Base-by-base conservation (phyloP, 2,888 invertebrate genomes). In the Caradrina clavipalpis region DNA sequence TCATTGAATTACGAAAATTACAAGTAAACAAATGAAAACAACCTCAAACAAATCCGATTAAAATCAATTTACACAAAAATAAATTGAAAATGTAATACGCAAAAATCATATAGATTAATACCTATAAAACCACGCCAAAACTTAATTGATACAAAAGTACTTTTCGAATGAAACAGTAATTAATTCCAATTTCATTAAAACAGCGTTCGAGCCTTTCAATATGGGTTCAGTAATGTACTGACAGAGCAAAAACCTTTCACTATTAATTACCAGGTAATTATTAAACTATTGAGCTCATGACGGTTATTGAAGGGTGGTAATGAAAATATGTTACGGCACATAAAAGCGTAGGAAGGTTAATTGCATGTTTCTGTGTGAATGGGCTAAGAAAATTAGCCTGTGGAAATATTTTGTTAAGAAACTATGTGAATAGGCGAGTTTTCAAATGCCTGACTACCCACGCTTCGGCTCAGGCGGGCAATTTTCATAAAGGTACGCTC, bases 231-330 rank as follows among this genome's bases (percentile, higher is more conserved):
- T 60, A 60, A 64, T 64, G 17, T 60, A 55, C 60, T 55, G 67
- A 55, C 35, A 35, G 22, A 15, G 19, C 58, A 59, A 68, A 74
- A 68, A 53, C 63, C 58, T 61, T 61, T 68, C 22, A 55, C 13
- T 65, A 72, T 63, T 81, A 60, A 69, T 81, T 65, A 73, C 68
- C 53, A 11, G 51, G 26, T 69, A 63, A 72, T 69, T 75, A 78
- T n/a, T 15, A 56, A 68, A 79, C 55, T 68, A 75, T 77, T 65
- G 58, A 70, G 64, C 65, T 47, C 50, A 63, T 54, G 60, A 39
- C 2, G 61, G 21, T 59, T 70, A 61, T 64, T 74, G 55, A 78
- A 76, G 54, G 56, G 47, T 58, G 39, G 10, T 58, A 67, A 49
- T 56, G 55, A 70, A 75, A 79, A 71, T 60, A 71, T 72, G 56